A percentile compares a stretch with the other conserved stretches of the same genome.
Evolutionary conservation across 1,140 invertebrate genomes (phyloP).

Genomic region (Drosophila parvula): DNA sequence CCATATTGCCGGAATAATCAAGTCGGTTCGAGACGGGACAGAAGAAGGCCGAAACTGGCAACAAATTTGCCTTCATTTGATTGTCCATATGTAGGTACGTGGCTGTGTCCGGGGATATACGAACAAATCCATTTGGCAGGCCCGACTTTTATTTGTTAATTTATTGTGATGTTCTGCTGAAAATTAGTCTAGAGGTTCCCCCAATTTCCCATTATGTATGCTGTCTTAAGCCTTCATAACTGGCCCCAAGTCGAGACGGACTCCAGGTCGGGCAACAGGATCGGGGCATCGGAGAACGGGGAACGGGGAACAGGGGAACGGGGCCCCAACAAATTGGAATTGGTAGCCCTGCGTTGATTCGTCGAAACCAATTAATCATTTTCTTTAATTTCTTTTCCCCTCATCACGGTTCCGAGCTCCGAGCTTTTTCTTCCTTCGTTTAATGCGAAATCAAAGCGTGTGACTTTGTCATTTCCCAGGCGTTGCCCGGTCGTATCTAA

Average conservation of each 20-base stretch:
- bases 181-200: slow-evolving; percentile 73
- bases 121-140: slow-evolving; percentile 63
- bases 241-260: slow-evolving; percentile 31
- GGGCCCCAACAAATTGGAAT: slow-evolving; percentile 37
- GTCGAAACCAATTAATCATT: slow-evolving; percentile 69
- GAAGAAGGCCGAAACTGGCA: slow-evolving; percentile 27
- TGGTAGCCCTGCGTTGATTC: slow-evolving; percentile 58
- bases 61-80: slow-evolving; percentile 76
- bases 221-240: slow-evolving; percentile 68
- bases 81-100: slow-evolving; percentile 32
- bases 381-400: slow-evolving; percentile 49
- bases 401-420: background rate
- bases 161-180: slow-evolving; percentile 78
- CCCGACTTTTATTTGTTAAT: slow-evolving; percentile 78
- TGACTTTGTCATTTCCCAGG: slow-evolving; percentile 53
- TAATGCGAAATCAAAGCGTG: slow-evolving; percentile 56
- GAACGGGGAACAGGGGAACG: background rate
- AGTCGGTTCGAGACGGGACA: slow-evolving; percentile 6
- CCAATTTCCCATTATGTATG: slow-evolving; percentile 73
- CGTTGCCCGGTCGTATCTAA: slow-evolving; percentile 12
- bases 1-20: slow-evolving; percentile 59
- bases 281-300: background rate
- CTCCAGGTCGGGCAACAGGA: slow-evolving; percentile 16
- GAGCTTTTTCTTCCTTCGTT: background rate
- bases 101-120: background rate